phyloP scores from a whole-genome alignment of 1,140 invertebrate genomes.

The Aphelenchoides besseyi region DNA sequence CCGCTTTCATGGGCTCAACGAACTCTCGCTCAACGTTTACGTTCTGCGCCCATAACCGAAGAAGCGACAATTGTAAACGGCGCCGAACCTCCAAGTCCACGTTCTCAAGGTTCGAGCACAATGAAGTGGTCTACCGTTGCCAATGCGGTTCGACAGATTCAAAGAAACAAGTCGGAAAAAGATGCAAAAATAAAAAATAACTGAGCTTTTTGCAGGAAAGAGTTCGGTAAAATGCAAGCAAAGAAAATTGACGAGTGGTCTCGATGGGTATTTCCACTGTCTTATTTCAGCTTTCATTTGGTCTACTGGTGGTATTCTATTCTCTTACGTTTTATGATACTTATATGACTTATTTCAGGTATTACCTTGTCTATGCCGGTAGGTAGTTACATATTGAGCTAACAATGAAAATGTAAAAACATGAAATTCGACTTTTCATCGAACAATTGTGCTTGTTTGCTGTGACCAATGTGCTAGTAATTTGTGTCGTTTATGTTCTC shows the following conservation, averaged over 20 bases:
- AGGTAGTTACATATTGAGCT: neutral
- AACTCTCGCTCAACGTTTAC: neutral
- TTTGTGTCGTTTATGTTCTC: no score
- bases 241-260: conserved; percentile 49
- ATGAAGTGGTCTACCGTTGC: conserved; percentile 42
- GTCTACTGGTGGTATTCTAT: conserved; percentile 48
- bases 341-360: neutral
- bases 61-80: conserved; percentile 17
- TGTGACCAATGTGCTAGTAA: neutral
- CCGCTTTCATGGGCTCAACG: neutral
- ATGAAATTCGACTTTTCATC: neutral
- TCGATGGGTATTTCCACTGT: conserved; percentile 45
- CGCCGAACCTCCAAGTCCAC: neutral
- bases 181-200: neutral
- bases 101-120: conserved; percentile 6
- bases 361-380: neutral
- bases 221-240: conserved; percentile 47
- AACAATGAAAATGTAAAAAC: neutral
- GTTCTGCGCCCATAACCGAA: conserved; percentile 2
- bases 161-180: conserved; percentile 48
- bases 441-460: neutral
- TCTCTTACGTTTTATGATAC: conserved; percentile 6
- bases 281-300: conserved; percentile 47
- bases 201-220: neutral
- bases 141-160: conserved; percentile 37